Conservation (phyloP, 2,888 invertebrate genomes). For the Phyllotreta striolata region DNA sequence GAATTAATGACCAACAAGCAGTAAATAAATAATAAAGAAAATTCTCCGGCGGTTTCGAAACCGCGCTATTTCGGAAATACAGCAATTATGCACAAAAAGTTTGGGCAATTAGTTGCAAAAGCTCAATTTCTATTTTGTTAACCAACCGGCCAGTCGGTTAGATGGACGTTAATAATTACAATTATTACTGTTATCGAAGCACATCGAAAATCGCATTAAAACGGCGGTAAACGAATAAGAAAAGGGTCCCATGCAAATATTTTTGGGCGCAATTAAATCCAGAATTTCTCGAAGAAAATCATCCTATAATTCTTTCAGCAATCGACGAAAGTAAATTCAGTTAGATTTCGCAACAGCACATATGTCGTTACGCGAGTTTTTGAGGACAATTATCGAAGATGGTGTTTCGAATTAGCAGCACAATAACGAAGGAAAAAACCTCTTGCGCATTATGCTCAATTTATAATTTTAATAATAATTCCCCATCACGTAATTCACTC, state of each 20-base stretch:
- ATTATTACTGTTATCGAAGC: conserved; percentile 22
- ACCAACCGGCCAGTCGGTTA: conserved; percentile 17
- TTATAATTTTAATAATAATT: conserved; percentile 6
- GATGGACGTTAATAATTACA: conserved; percentile 21
- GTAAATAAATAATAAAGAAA: background rate
- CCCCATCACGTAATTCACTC: conserved; percentile 17
- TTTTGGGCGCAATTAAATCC: too few species aligned
- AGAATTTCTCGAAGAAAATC: background rate
- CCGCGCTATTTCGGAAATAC: conserved; percentile 17
- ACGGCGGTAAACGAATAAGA: conserved; percentile 13
- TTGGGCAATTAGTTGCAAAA: conserved; percentile 34
- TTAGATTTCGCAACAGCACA: conserved; percentile 1
- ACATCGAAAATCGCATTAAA: conserved; percentile 13
- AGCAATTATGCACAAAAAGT: conserved; percentile 28
- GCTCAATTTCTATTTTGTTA: conserved; percentile 31
- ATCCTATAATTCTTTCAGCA: background rate
- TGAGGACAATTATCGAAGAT: conserved; percentile 1
- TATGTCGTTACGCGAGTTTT: background rate
- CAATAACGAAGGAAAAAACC: conserved; percentile 7
- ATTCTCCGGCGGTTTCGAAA: background rate
- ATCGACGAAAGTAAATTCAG: background rate
- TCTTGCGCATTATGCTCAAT: conserved; percentile 13
- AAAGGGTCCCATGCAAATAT: background rate
- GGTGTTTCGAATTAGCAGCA: conserved; percentile 1
- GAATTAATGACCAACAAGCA: too few species aligned